Conservation (phyloP, 1,140 invertebrate species). For the Muscidifurax raptorellus region DNA sequence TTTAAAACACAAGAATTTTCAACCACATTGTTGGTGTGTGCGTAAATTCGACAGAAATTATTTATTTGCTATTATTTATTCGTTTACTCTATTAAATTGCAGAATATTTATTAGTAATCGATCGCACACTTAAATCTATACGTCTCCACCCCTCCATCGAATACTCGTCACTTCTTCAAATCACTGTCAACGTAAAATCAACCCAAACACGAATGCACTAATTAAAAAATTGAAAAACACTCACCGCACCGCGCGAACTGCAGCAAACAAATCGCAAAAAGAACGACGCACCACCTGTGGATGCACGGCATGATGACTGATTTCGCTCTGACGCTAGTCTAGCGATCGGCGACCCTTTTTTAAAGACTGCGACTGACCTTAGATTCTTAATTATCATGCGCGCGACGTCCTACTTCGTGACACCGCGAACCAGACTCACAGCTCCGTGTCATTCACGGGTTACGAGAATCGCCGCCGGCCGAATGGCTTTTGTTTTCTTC, state of each 20-base stretch:
- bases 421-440: constrained; percentile 43
- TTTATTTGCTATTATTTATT: too few species aligned
- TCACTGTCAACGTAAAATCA: not conserved
- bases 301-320: constrained; percentile 66
- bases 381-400: constrained; percentile 69
- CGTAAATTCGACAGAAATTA: too few species aligned
- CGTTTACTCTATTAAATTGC: too few species aligned
- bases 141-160: too few species aligned
- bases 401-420: constrained; percentile 65
- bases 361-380: constrained; percentile 72
- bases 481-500: not conserved
- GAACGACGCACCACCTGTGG: constrained; percentile 50
- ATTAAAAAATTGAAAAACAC: constrained; percentile 32
- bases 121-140: too few species aligned
- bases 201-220: not conserved
- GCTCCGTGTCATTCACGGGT: not conserved
- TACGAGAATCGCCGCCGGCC: constrained; percentile 36
- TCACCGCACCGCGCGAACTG: constrained; percentile 60
- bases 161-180: not conserved
- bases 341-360: constrained; percentile 68
- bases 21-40: too few species aligned
- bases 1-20: too few species aligned
- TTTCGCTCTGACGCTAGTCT: constrained; percentile 62
- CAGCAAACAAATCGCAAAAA: constrained; percentile 6
- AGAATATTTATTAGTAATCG: too few species aligned